Conservation (phyloP, 2,113 vertebrate genomes). For the Chelonoidis abingdonii region DNA sequence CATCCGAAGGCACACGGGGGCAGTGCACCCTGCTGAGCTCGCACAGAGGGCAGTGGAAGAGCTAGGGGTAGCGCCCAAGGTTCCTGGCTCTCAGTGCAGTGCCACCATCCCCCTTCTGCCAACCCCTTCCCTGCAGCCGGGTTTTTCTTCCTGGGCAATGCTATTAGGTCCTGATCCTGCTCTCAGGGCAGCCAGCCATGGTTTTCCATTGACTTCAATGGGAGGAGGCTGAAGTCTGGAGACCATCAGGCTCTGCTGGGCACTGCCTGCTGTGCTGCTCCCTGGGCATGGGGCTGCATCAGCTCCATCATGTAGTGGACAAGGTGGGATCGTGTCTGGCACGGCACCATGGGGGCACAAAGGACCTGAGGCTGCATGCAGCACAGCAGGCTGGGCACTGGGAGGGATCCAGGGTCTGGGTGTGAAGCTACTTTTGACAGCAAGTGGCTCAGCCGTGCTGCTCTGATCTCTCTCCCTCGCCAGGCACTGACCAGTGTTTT, state of each 20-base stretch:
- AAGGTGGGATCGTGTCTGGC: rapidly evolving
- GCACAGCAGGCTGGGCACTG: rapidly evolving
- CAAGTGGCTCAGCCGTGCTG: not conserved
- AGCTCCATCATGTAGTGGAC: not conserved
- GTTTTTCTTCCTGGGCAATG: too few species aligned
- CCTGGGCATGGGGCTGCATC: rapidly evolving
- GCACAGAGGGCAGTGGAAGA: not conserved
- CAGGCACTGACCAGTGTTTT: not conserved
- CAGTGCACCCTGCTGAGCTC: too few species aligned
- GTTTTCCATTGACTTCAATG: not conserved
- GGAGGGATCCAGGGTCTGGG: not conserved
- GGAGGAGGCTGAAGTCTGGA: not conserved
- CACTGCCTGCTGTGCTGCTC: not conserved
- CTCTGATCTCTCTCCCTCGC: not conserved
- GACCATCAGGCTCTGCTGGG: not conserved
- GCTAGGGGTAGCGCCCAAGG: not conserved
- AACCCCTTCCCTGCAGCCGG: too few species aligned
- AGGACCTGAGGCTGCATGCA: not conserved
- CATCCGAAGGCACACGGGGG: too few species aligned
- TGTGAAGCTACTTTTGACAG: not conserved
- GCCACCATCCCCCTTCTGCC: too few species aligned
- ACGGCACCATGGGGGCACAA: not conserved
- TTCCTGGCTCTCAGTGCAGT: too few species aligned
- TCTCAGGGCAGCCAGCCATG: too few species aligned
- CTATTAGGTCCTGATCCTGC: too few species aligned